Percentiles rank a stretch among this genome's conserved stretches.
These are phyloP conservation scores for Taphrorychus bicolor DNA, from an alignment of 2,888 invertebrate species.

Conservation along the genomic window DNA sequence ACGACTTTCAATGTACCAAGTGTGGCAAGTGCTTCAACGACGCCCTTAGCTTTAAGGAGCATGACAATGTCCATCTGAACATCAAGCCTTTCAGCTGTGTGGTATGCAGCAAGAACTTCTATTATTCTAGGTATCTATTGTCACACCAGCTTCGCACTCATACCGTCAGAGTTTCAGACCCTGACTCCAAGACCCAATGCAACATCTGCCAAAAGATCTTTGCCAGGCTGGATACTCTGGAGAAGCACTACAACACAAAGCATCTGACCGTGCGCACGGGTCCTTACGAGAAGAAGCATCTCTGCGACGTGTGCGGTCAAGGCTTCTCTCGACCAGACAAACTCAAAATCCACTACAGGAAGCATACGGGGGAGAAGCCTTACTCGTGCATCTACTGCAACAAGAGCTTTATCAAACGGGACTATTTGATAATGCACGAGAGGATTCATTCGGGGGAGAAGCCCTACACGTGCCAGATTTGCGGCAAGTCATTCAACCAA, in stretches of 20 bases:
- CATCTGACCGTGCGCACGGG: constrained; percentile 50
- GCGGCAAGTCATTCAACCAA: constrained; percentile 70
- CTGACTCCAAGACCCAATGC: constrained; percentile 58
- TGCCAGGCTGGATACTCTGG: constrained; percentile 54
- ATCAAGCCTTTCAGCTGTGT: constrained; percentile 58
- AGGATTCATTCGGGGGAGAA: constrained; percentile 69
- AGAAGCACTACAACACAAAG: constrained; percentile 58
- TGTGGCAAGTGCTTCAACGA: constrained; percentile 63
- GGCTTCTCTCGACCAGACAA: constrained; percentile 53
- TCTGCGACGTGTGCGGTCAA: constrained; percentile 56
- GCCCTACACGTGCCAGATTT: constrained; percentile 67
- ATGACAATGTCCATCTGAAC: constrained; percentile 57
- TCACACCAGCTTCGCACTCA: constrained; percentile 52
- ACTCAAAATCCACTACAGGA: constrained; percentile 52
- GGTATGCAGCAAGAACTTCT: constrained; percentile 59
- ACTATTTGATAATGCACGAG: constrained; percentile 66
- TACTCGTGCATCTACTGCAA: constrained; percentile 53
- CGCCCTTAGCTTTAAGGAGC: constrained; percentile 59
- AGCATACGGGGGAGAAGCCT: constrained; percentile 55
- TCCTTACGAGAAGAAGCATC: constrained; percentile 48
- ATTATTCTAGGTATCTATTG: constrained; percentile 50
- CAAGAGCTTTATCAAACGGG: constrained; percentile 55
- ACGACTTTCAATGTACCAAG: constrained; percentile 59
- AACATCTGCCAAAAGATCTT: constrained; percentile 52
- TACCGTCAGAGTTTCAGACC: constrained; percentile 55